Conservation (phyloP, 2,797 vertebrate genomes). For the Chiloscyllium punctatum region DNA sequence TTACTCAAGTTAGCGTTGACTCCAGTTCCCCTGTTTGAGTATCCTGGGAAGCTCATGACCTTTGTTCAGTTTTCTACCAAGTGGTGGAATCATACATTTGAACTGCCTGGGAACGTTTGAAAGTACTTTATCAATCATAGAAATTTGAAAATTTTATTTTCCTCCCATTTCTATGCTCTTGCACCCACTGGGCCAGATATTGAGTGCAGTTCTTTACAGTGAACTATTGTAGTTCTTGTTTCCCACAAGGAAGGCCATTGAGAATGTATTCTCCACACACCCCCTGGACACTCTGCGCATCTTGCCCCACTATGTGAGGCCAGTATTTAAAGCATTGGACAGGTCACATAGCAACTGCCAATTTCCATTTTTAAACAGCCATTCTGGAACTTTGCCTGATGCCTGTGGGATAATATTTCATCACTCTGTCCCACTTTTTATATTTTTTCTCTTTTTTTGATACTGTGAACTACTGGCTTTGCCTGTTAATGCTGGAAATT, state of each 20-base stretch:
- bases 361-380: neutral
- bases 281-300: neutral
- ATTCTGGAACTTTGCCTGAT: neutral
- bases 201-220: neutral
- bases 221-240: neutral
- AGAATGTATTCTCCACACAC: neutral
- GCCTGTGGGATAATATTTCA: neutral
- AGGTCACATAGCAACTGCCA: neutral
- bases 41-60: neutral
- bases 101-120: neutral
- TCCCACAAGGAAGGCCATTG: neutral
- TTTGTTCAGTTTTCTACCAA: neutral
- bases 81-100: neutral
- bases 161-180: neutral
- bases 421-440: neutral
- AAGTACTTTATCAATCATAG: neutral
- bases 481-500: neutral
- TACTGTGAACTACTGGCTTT: neutral
- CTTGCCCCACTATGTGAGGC: neutral
- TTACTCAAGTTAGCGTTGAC: neutral
- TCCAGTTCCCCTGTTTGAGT: neutral
- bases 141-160: neutral
- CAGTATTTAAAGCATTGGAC: neutral
- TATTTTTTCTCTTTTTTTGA: neutral
- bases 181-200: neutral